Base-by-base conservation (phyloP, 92 coral and sea anemone genomes). In the Actinostola sp. region DNA sequence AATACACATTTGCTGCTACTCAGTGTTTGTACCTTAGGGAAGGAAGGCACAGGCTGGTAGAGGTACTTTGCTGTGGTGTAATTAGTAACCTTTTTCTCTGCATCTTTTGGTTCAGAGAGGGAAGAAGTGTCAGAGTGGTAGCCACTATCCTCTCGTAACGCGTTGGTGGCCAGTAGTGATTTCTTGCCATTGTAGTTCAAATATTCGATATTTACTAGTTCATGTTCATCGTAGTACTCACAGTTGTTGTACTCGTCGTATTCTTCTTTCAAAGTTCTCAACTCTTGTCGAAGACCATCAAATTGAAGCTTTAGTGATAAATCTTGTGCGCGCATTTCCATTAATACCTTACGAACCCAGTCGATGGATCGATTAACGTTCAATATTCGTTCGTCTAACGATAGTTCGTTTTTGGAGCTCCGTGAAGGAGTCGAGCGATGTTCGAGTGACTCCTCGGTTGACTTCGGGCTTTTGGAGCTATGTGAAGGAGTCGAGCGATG, bases 101-200 rank as follows among this genome's bases (percentile, higher is more conserved):
- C 32, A 3, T 49, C 72, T 24, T 19, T 34, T 5, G 63, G 28
- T 12, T 39, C 81, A n/a, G 62, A 44, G 11, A 38, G 31, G 12
- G 81, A 75, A 1, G 73, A 70, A 30, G 81, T 63, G 43, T 75
- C 81, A 1, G 81, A 75, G 43, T 75, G 81, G 29, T 75, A 75
- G 13, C 81, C 81, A 46, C 73, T 75, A 34, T 75, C 81, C 59
- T 75, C 81, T 2, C 72, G 53, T 23, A 64, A 27, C n/a, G 65
- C 72, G 23, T 23, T 61, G 29, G 17, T 46, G 3, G 31, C 9
- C 9, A 45, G 17, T n/a, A 29, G 55, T 9, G 59, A 17, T 52
- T 52, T 28, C 33, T 21, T 23, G 3, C 38, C 35, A 26, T 11
- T 52, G 52, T 64, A 23, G 5, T 52, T 35, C 2, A 14, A 19